phyloP scores from a whole-genome alignment of 2,888 invertebrate genomes.

The Acrobasis consociella region DNA sequence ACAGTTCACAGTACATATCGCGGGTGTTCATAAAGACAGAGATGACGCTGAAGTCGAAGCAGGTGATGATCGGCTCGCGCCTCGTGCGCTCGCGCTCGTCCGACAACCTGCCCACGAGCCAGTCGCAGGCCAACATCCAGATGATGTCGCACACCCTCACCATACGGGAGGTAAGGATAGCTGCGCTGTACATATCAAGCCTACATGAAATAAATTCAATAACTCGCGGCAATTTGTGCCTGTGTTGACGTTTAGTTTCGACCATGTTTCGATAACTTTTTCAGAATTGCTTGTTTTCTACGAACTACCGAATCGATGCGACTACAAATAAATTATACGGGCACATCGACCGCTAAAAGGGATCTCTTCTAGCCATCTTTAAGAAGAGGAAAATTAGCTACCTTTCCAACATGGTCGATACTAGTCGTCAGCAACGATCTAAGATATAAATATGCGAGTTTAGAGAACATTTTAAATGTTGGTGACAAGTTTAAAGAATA shows the following conservation, averaged over 20 bases:
- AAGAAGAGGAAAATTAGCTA: no score
- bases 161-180: slow-evolving; percentile 91
- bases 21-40: slow-evolving; percentile 96
- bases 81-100: slow-evolving; percentile 92
- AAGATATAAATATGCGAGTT: neutral
- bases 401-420: neutral
- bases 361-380: no score
- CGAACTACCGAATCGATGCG: no score
- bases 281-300: no score
- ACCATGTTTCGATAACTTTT: no score
- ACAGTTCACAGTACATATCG: slow-evolving; percentile 95
- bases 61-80: slow-evolving; percentile 89
- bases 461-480: neutral
- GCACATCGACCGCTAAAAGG: no score
- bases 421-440: neutral
- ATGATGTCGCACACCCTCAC: slow-evolving; percentile 97
- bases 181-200: neutral
- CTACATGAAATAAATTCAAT: neutral
- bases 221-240: neutral
- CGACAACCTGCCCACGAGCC: slow-evolving; percentile 95
- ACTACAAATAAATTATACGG: no score
- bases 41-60: slow-evolving; percentile 95
- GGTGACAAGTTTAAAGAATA: neutral
- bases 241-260: neutral
- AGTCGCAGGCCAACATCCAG: slow-evolving; percentile 96